Evolutionary conservation across 2,888 invertebrate species (phyloP), one percentile per base, ranked within the genome.

Genomic region (Phyllotreta striolata): DNA sequence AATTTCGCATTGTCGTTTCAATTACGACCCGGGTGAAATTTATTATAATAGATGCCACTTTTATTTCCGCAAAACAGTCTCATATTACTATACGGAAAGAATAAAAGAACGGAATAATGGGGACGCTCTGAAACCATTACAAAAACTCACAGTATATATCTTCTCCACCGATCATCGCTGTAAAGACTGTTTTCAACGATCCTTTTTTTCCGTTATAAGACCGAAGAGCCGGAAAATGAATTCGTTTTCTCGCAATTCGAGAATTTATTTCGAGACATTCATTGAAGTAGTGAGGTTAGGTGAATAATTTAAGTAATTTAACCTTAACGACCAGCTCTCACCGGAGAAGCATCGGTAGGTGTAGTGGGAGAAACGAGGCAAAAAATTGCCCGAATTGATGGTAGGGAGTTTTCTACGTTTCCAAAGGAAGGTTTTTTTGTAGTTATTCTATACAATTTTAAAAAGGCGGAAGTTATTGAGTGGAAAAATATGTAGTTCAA

Each of bases 251-350:
- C 9, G 51, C 38, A 59, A 49, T 58, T 58, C 49, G 40, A 58
- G 39, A 59, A 64, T 60, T 64, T 60, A 55, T 51, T 60, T 51
- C 39, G 38, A 39, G 55, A 60, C 56, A 52, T 52, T 55, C 52
- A 60, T 56, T 47, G 56, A 52, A 64, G 60, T 51, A 52, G 34
- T 64, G 55, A 12, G 43, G 64, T 55, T 60, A 60, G 52, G 55
- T 64, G 59, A 64, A 60, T 60, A 60, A 59, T 63, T 40, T 63
- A 59, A 63, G 59, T 63, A 63, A 63, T 59, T 63, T 59, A 14
- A 49, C 59, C 49, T 56, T 56, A 56, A 56, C 56, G 56, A 56
- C 46, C 46, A 56, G 12, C 56, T 46, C 35, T 56, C 37, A 34
- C 55, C 14, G 14, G n/a, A 52, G 35, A 56, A 38, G 37, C 24